Conservation (phyloP, 2,113 vertebrate genomes). For the Cephalopholis sonnerati region DNA sequence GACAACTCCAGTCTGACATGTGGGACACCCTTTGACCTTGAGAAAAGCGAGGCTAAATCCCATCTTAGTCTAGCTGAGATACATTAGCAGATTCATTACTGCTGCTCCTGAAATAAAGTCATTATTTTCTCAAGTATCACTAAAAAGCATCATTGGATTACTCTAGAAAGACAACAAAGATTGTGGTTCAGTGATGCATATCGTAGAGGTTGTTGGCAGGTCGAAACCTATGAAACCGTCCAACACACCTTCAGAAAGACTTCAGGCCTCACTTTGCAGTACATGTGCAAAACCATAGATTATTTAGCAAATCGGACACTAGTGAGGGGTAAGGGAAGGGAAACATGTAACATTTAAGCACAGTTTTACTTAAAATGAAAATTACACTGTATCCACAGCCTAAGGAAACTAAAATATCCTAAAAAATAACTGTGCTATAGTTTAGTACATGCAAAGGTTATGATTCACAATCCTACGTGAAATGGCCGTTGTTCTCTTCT, state of each 20-base stretch:
- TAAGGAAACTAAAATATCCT: constrained; percentile 92
- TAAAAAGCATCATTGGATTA: constrained; percentile 92
- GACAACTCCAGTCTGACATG: constrained; percentile 71
- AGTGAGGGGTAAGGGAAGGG: constrained; percentile 73
- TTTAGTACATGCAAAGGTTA: constrained; percentile 96
- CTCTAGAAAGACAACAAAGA: constrained; percentile 88
- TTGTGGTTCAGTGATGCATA: constrained; percentile 93
- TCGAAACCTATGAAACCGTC: constrained; percentile 91
- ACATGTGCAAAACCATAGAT: constrained; percentile 96
- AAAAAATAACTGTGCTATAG: constrained; percentile 95
- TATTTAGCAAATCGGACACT: constrained; percentile 92
- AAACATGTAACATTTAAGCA: constrained; percentile 96
- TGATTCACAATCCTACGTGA: constrained; percentile 81
- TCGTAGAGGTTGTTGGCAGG: constrained; percentile 89
- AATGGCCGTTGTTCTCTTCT: constrained; percentile 88
- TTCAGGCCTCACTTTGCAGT: constrained; percentile 91
- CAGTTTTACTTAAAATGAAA: constrained; percentile 91
- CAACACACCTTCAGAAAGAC: constrained; percentile 86
- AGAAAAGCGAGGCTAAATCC: constrained; percentile 83
- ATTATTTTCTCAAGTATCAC: constrained; percentile 85
- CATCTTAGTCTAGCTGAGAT: constrained; percentile 85
- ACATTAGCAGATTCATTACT: constrained; percentile 83
- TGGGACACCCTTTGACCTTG: constrained; percentile 64
- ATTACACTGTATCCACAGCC: constrained; percentile 92
- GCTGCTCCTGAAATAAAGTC: constrained; percentile 83